These are phyloP conservation scores for Tetramorium parvispinum DNA, from an alignment of 1,140 invertebrate species.

Conservation along the genomic window DNA sequence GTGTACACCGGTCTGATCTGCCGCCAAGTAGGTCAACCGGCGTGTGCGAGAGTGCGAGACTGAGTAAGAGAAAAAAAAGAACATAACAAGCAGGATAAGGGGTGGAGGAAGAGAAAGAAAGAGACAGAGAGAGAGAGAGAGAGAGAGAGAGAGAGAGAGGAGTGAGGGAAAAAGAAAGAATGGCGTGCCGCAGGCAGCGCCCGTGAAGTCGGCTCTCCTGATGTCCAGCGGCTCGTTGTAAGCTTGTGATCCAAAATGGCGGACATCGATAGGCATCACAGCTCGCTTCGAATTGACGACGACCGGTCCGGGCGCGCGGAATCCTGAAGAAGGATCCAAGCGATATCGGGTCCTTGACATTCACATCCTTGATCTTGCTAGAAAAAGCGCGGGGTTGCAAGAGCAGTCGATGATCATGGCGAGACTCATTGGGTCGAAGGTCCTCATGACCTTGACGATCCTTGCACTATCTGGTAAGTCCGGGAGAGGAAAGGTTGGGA, in stretches of 20 bases:
- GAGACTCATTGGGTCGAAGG: conserved; percentile 33
- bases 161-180: conserved; percentile 65
- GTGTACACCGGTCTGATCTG: conserved; percentile 61
- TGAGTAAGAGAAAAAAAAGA: conserved; percentile 63
- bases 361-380: conserved; percentile 11
- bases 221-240: conserved; percentile 59
- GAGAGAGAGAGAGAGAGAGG: conserved; percentile 10
- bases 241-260: conserved; percentile 70
- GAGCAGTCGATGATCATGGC: conserved; percentile 58
- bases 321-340: conserved; percentile 34
- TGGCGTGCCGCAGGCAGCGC: conserved; percentile 60
- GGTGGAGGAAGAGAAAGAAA: conserved; percentile 13
- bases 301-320: conserved; percentile 37
- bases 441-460: conserved; percentile 63
- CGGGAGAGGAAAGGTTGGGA: neutral
- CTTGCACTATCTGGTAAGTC: conserved; percentile 65
- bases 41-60: conserved; percentile 73
- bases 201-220: conserved; percentile 58
- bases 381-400: conserved; percentile 5
- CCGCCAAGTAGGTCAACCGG: conserved; percentile 74
- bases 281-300: conserved; percentile 53
- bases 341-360: conserved; percentile 57
- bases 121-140: neutral
- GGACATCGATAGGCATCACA: conserved; percentile 59
- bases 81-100: conserved; percentile 49